These are phyloP conservation scores for Montipora capitata DNA, from an alignment of 92 coral and sea anemone genomes.

Conservation along the genomic window DNA sequence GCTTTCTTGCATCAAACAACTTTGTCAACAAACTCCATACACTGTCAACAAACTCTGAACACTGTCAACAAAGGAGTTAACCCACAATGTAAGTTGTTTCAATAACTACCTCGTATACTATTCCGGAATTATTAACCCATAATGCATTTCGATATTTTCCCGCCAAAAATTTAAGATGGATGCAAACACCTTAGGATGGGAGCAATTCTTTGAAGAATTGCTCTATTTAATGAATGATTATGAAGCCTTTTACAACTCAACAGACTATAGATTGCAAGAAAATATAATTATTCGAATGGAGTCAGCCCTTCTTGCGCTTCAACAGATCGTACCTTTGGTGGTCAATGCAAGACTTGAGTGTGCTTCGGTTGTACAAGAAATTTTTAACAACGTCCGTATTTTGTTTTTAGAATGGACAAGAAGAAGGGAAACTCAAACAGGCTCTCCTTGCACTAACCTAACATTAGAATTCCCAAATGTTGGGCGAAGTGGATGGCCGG, in stretches of 20 bases:
- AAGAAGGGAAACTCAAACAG: constrained; percentile 31
- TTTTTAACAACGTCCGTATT: too few relatives aligned
- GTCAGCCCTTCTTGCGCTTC: constrained; percentile 54
- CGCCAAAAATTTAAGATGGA: constrained; percentile 26
- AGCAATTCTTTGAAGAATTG: constrained; percentile 36
- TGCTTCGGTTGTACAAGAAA: not conserved
- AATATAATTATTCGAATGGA: constrained; percentile 38
- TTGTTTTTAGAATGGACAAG: constrained; percentile 29
- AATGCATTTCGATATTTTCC: constrained; percentile 6
- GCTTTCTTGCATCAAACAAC: not conserved
- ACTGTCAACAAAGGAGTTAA: not conserved
- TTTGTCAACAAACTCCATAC: not conserved
- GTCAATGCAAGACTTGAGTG: constrained; percentile 19
- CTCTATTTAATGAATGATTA: constrained; percentile 20
- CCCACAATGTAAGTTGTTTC: constrained; percentile 14
- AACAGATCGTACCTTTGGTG: constrained; percentile 45
- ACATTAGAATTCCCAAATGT: constrained; percentile 42
- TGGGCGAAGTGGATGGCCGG: constrained; percentile 52
- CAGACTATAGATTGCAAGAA: constrained; percentile 25
- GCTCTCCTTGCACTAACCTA: too few relatives aligned
- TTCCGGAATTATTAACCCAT: not conserved
- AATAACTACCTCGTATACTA: not conserved
- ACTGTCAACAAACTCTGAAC: too few relatives aligned
- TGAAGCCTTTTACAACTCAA: constrained; percentile 14
- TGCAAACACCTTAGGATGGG: constrained; percentile 32